phyloP scores from a whole-genome alignment of 2,113 vertebrate species.

The Vimba vimba region DNA sequence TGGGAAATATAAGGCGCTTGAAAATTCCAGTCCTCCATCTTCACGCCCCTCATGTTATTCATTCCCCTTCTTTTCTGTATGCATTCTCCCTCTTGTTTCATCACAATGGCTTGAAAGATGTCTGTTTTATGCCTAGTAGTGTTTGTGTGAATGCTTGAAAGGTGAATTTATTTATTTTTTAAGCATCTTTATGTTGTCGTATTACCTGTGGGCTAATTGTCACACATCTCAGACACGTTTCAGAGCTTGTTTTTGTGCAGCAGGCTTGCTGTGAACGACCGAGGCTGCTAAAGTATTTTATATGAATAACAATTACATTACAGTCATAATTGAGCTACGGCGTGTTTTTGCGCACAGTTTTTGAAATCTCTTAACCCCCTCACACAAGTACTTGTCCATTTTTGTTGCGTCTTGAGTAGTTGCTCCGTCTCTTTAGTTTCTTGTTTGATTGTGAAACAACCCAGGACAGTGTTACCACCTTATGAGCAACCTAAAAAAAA shows the following conservation, averaged over 20 bases:
- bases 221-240: background rate
- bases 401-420: background rate
- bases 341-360: background rate
- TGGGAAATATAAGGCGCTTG: slow-evolving; percentile 65
- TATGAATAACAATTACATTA: background rate
- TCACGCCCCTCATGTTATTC: slow-evolving; percentile 8
- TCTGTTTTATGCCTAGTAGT: slow-evolving; percentile 23
- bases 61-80: background rate
- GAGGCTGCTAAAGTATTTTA: slow-evolving; percentile 22
- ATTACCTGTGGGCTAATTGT: slow-evolving; percentile 20
- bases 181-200: background rate
- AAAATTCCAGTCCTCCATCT: slow-evolving; percentile 53
- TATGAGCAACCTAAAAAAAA: background rate
- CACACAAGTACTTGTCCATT: background rate
- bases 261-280: slow-evolving; percentile 19
- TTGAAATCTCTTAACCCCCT: background rate
- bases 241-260: background rate
- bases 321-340: background rate
- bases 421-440: background rate
- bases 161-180: background rate
- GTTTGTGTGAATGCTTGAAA: slow-evolving; percentile 28
- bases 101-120: background rate
- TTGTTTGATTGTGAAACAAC: background rate
- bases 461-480: background rate
- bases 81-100: background rate